Evolutionary conservation across 2,888 invertebrate genomes (phyloP).

Genomic region (Scelioninae gen. 1): DNA sequence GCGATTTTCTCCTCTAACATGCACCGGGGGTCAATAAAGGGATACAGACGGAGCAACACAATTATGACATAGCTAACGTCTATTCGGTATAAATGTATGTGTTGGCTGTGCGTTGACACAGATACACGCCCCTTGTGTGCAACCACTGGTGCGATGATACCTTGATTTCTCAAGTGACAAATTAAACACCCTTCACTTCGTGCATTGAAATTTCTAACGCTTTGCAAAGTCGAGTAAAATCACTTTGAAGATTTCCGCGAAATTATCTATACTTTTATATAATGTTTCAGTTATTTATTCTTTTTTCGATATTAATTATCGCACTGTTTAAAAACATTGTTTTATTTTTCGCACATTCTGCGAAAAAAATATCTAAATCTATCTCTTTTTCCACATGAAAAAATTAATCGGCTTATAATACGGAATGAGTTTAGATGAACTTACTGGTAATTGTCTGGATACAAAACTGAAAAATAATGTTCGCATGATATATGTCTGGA

Average conservation of each 20-base stretch:
- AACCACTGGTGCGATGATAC: slow-evolving; percentile 81
- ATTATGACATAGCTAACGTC: slow-evolving; percentile 46
- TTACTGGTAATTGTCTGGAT: no score
- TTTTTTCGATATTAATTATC: no score
- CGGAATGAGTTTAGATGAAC: no score
- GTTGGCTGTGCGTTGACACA: slow-evolving; percentile 70
- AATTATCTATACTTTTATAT: no score
- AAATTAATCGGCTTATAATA: no score
- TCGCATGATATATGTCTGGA: no score
- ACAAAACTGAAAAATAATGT: no score
- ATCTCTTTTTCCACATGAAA: no score
- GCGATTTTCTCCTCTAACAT: slow-evolving; percentile 61
- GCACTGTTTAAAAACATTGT: no score
- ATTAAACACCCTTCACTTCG: slow-evolving; percentile 77
- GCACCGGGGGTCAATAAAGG: slow-evolving; percentile 61
- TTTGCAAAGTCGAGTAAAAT: slow-evolving; percentile 57
- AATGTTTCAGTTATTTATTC: no score
- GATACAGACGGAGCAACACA: slow-evolving; percentile 49
- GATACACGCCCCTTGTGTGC: slow-evolving; percentile 82
- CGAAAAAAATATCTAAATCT: no score
- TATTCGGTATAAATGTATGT: slow-evolving; percentile 38
- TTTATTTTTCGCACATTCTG: no score
- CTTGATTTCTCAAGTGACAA: slow-evolving; percentile 83
- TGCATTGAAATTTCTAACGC: slow-evolving; percentile 54
- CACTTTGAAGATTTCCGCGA: slow-evolving; percentile 32